Percentiles rank a stretch among this genome's conserved stretches.
These are phyloP conservation scores for Drosophila pegasa DNA, from an alignment of 2,888 invertebrate genomes.

Conservation along the genomic window DNA sequence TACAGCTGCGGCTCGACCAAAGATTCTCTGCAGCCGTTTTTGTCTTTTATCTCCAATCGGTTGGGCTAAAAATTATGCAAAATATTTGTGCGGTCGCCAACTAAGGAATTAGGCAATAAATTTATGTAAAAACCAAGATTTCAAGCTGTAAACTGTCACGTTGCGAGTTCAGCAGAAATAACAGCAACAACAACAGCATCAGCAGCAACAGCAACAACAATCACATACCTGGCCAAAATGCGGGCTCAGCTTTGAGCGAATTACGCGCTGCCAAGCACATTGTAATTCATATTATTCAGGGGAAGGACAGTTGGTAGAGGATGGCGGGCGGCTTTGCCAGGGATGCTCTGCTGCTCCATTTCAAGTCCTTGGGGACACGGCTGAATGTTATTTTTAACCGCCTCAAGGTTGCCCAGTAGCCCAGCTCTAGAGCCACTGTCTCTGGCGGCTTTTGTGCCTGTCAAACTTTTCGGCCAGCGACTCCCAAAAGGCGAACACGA, in stretches of 20 bases:
- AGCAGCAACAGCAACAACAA: constrained; percentile 5
- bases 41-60: constrained; percentile 31
- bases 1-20: background rate
- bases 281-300: constrained; percentile 75
- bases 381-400: constrained; percentile 52
- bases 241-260: constrained; percentile 63
- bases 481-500: constrained; percentile 10
- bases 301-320: background rate
- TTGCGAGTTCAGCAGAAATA: constrained; percentile 36
- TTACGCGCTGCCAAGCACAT: constrained; percentile 66
- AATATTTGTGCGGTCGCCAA: constrained; percentile 26
- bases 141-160: constrained; percentile 53
- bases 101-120: constrained; percentile 67
- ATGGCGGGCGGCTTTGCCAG: background rate
- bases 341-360: constrained; percentile 39
- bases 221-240: constrained; percentile 12
- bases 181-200: constrained; percentile 7
- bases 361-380: constrained; percentile 63
- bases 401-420: constrained; percentile 28
- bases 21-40: background rate
- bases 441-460: constrained; percentile 30
- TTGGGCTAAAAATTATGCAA: constrained; percentile 54
- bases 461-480: constrained; percentile 52
- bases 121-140: constrained; percentile 59
- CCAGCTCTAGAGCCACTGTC: constrained; percentile 9